Conservation (phyloP, 2,113 vertebrate genomes). For the Vicugna pacos region DNA sequence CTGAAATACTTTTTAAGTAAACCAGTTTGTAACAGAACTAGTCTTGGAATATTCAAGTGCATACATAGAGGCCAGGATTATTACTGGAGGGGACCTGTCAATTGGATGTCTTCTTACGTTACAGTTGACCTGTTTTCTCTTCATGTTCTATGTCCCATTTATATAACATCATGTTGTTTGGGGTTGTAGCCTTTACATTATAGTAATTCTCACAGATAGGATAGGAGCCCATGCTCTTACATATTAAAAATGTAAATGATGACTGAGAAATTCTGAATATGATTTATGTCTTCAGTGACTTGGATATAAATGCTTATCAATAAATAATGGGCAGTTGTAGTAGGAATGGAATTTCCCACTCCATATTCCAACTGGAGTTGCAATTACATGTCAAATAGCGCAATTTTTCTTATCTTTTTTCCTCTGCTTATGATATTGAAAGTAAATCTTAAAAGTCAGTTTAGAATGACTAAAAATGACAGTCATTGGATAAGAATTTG, state of each 20-base stretch:
- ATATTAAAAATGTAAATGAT: conserved; percentile 35
- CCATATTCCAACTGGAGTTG: not conserved
- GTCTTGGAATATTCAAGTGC: not conserved
- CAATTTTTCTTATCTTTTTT: not conserved
- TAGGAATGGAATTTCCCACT: not conserved
- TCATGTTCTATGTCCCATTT: not conserved
- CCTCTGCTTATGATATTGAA: not conserved
- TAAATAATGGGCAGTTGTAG: not conserved
- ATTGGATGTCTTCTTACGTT: not conserved
- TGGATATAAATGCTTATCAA: not conserved
- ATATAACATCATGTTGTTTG: not conserved
- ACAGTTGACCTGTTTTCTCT: not conserved
- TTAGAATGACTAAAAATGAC: conserved; percentile 42
- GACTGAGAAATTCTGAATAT: conserved; percentile 6
- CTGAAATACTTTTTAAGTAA: conserved; percentile 3
- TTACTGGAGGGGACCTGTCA: not conserved
- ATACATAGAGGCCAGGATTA: not conserved
- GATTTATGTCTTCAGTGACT: not conserved
- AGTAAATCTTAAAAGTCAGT: conserved; percentile 5
- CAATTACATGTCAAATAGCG: not conserved
- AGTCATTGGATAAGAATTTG: not conserved
- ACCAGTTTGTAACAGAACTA: not conserved
- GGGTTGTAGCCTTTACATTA: not conserved
- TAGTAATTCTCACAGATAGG: not conserved
- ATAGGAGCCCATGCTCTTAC: not conserved